Conservation (phyloP, 2,888 invertebrate species). For the Exephanes ischioxanthus region DNA sequence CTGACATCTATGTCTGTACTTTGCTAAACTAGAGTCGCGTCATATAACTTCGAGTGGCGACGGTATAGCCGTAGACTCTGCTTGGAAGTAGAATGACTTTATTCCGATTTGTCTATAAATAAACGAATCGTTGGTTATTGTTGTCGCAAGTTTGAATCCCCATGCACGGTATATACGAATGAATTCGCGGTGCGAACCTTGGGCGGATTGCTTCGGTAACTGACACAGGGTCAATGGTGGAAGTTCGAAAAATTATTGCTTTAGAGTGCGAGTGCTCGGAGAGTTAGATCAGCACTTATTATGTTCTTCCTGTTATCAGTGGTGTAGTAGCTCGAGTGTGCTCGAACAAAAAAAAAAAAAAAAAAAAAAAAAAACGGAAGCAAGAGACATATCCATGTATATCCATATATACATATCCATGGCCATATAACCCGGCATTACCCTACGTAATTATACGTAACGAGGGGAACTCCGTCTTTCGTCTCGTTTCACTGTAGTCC, state of each 20-base stretch:
- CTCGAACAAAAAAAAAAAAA: slow-evolving; percentile 17
- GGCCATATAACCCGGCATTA: background rate
- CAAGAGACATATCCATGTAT: too few relatives aligned
- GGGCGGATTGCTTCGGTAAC: slow-evolving; percentile 30
- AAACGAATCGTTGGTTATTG: background rate
- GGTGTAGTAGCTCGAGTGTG: slow-evolving; percentile 22
- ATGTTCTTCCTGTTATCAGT: background rate
- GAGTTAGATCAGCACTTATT: background rate
- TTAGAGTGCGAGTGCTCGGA: too few relatives aligned
- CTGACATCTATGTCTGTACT: background rate
- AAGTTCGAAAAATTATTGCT: background rate
- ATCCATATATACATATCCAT: too few relatives aligned
- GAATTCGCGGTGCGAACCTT: background rate
- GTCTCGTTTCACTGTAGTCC: background rate
- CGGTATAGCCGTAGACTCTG: background rate
- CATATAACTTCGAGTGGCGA: too few relatives aligned
- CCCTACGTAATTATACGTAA: background rate
- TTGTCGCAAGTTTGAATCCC: too few relatives aligned
- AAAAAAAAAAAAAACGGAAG: too few relatives aligned
- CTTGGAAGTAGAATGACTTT: background rate
- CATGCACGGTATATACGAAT: too few relatives aligned
- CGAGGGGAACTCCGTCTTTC: background rate
- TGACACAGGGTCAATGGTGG: slow-evolving; percentile 13
- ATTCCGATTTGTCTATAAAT: slow-evolving; percentile 4
- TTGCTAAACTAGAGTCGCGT: too few relatives aligned